A percentile compares a stretch with the other conserved stretches of the same genome.
Conservation (phyloP, 1,140 invertebrate genomes). For the Caenorhabditis inopinata region DNA sequence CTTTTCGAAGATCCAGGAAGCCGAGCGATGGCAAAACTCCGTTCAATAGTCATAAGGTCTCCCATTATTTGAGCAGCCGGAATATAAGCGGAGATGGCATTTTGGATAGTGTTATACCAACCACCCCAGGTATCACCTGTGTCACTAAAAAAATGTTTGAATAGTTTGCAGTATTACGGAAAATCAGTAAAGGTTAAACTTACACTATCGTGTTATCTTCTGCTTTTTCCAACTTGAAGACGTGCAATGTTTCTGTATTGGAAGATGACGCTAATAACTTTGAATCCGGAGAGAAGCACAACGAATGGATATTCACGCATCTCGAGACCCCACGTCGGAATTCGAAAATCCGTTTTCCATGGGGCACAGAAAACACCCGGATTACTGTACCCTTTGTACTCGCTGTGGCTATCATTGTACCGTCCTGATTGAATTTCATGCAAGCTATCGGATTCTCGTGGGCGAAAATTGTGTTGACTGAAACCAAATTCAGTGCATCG, state of each 20-base stretch:
- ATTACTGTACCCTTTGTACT: constrained; percentile 94
- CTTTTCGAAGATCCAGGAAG: constrained; percentile 32
- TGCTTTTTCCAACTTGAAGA: constrained; percentile 80
- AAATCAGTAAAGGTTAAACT: too few species aligned
- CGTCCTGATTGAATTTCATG: constrained; percentile 83
- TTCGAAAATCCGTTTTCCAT: constrained; percentile 87
- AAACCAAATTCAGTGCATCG: constrained; percentile 82
- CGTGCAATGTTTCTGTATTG: constrained; percentile 96
- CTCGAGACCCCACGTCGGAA: constrained; percentile 83
- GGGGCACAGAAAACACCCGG: constrained; percentile 83
- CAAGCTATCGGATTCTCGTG: constrained; percentile 94
- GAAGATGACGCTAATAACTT: constrained; percentile 86
- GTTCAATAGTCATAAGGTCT: constrained; percentile 26
- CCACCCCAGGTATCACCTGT: not conserved
- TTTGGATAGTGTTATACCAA: constrained; percentile 18
- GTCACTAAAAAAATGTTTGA: constrained; percentile 38
- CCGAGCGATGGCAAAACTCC: constrained; percentile 34
- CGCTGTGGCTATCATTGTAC: constrained; percentile 84
- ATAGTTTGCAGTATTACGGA: too few species aligned
- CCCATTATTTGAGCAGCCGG: constrained; percentile 16
- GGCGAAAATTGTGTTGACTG: constrained; percentile 72
- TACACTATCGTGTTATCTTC: constrained; percentile 25
- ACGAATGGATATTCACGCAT: constrained; percentile 82
- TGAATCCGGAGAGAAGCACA: constrained; percentile 89
- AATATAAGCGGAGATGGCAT: constrained; percentile 18